Evolutionary conservation across 2,888 invertebrate species (phyloP).

Genomic region (Acrobasis consociella): DNA sequence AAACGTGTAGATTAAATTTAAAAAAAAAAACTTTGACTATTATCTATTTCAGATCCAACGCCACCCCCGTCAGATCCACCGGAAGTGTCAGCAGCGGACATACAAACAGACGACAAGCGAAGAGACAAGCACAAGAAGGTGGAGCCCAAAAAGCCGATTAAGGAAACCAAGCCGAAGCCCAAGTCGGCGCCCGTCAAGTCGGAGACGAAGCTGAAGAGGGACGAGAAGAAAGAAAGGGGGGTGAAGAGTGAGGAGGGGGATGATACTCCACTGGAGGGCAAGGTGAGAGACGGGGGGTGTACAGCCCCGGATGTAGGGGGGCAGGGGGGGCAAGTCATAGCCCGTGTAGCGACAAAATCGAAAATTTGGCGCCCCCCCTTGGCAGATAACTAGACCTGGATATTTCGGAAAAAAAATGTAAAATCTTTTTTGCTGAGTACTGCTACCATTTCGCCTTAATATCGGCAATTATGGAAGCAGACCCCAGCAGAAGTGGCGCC

Average conservation of each 20-base stretch:
- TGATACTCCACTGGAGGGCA: not conserved
- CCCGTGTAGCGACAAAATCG: too few species aligned
- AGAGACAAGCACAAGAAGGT: constrained; percentile 46
- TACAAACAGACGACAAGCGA: constrained; percentile 35
- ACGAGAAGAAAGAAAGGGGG: constrained; percentile 35
- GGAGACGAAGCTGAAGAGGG: constrained; percentile 39
- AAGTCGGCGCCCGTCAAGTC: constrained; percentile 38
- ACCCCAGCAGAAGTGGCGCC: too few species aligned
- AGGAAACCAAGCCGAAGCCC: constrained; percentile 40
- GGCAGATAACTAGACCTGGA: too few species aligned
- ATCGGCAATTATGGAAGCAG: too few species aligned
- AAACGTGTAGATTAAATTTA: too few species aligned
- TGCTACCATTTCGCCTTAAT: too few species aligned
- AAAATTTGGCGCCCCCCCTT: too few species aligned
- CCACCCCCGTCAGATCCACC: constrained; percentile 57
- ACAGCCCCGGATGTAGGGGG: too few species aligned
- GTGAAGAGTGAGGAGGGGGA: constrained; percentile 47
- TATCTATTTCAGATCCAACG: constrained; percentile 41
- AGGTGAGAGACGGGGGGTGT: not conserved
- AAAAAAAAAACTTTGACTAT: too few species aligned
- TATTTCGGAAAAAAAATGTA: too few species aligned
- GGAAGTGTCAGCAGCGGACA: constrained; percentile 65
- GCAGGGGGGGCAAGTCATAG: too few species aligned
- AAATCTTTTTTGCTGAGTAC: too few species aligned
- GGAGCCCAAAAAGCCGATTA: constrained; percentile 39